Evolutionary conservation across 2,797 vertebrate genomes (phyloP), one percentile per base, ranked within the genome.

Genomic region (Gadopsis bispinosus): DNA sequence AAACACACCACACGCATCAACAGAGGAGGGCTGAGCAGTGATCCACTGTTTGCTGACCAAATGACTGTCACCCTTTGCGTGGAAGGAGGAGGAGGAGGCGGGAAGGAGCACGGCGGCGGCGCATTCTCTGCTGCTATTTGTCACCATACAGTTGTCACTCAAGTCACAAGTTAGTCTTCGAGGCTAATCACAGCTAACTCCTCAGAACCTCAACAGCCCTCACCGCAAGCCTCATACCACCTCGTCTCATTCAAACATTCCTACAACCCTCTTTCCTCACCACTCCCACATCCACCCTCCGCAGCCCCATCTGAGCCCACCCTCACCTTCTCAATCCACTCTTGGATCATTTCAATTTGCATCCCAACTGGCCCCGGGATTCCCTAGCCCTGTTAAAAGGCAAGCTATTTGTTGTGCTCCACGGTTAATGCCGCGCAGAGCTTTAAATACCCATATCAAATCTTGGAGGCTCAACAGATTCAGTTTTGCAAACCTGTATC

Each of bases 391-490:
- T 91, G 95, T 95, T 96, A 95, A 95, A 95, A 94, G 94, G 89
- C 92, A 91, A 94, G 92, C 93, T 95, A 95, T 96, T 96, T 96
- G 95, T 96, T 96, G 95, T 96, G 95, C 94, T 95, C 93, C 58
- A 92, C 91, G 91, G 95, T 94, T 96, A 96, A 96, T 96, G 94
- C 95, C 88, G 85, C 74, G 16, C 94, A 95, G 95, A 96, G 95
- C 95, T 95, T 96, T 96, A 96, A 96, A 96, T 95, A 96, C 95
- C 95, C 94, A 94, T 95, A 95, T 96, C 95, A 96, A 96, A 96
- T 96, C 95, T 96, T 94, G 89, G 91, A 88, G 94, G 95, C 95
- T 96, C 95, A 96, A 95, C 95, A 95, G 95, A 96, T 95, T 95
- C 94, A 94, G 95, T 96, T 96, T 95, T 96, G 95, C 95, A 95